Evolutionary conservation across 2,797 vertebrate genomes (phyloP).

Genomic region (Cossypha caffra): DNA sequence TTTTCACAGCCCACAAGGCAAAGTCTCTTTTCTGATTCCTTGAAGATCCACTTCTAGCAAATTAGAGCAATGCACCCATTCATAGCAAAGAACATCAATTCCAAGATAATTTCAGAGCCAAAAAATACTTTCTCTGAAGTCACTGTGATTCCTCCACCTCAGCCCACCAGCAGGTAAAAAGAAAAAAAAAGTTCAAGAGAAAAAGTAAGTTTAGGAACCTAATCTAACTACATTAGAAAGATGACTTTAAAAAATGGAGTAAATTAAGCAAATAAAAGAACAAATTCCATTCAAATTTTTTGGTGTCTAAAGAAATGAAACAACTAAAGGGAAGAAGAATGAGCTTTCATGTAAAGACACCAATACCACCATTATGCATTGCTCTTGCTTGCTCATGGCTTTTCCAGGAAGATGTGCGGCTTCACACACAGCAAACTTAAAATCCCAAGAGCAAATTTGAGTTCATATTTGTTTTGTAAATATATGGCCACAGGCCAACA

Average conservation of each 20-base stretch:
- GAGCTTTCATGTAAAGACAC: not conserved
- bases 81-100: not conserved
- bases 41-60: not conserved
- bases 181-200: not conserved
- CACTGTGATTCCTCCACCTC: not conserved
- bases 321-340: not conserved
- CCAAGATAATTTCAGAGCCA: not conserved
- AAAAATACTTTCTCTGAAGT: not conserved
- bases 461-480: not conserved
- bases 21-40: not conserved
- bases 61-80: not conserved
- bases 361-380: not conserved
- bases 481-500: not conserved
- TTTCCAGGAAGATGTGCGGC: not conserved
- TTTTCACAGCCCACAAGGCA: not conserved
- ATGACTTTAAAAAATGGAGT: not conserved
- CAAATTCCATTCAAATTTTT: not conserved
- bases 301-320: not conserved
- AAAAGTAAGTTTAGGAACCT: not conserved
- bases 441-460: not conserved
- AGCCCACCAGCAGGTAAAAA: not conserved
- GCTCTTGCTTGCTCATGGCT: not conserved
- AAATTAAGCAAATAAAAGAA: not conserved
- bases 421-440: not conserved
- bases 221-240: not conserved